phyloP scores from a whole-genome alignment of 2,797 vertebrate genomes.

The Chaetophractus vellerosus region DNA sequence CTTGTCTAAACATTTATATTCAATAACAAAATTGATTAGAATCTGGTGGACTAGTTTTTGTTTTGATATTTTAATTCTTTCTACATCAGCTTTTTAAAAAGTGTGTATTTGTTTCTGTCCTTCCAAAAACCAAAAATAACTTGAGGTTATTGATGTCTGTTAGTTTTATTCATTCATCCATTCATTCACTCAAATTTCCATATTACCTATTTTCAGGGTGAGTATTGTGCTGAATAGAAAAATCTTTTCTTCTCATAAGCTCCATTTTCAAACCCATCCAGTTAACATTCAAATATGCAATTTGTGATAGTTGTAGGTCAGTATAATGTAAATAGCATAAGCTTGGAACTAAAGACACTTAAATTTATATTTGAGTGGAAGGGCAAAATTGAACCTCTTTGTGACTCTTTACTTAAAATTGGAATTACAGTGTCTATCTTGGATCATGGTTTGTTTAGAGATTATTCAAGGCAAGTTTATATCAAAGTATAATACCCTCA shows the following conservation, averaged over 20 bases:
- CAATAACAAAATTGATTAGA: background rate
- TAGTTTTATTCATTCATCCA: background rate
- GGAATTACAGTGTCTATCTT: background rate
- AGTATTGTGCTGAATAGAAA: background rate
- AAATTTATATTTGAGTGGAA: background rate
- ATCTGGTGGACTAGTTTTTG: background rate
- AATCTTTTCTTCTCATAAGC: background rate
- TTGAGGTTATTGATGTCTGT: background rate
- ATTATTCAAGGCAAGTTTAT: background rate
- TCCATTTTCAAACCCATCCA: background rate
- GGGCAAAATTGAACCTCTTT: background rate
- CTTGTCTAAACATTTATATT: constrained; percentile 30
- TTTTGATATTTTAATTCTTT: constrained; percentile 35
- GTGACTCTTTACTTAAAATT: background rate
- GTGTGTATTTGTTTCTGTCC: background rate
- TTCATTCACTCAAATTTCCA: background rate
- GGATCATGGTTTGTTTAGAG: background rate
- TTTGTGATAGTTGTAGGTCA: background rate
- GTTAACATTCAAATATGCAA: background rate
- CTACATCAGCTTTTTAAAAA: background rate
- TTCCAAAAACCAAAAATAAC: background rate
- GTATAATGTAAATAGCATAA: background rate
- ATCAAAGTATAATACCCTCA: background rate
- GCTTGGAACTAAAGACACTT: background rate
- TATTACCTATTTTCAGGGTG: background rate